Evolutionary conservation across 2,797 vertebrate genomes (phyloP).

Genomic region (Melanogrammus aeglefinus): DNA sequence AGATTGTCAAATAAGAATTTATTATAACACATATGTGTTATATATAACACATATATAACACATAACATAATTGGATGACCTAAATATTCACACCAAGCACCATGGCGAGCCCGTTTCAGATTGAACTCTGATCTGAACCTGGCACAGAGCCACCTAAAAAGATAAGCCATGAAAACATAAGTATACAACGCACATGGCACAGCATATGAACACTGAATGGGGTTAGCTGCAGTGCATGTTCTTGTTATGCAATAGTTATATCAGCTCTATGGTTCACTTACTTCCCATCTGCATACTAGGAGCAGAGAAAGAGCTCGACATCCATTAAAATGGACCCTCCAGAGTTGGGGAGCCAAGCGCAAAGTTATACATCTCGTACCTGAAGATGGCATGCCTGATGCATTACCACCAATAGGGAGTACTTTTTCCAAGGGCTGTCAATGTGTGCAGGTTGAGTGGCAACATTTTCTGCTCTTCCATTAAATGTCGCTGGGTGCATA

Average conservation of each 20-base stretch:
- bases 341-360: neutral
- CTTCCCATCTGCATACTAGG: conserved; percentile 5
- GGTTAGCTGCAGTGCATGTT: conserved; percentile 44
- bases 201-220: conserved; percentile 33
- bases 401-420: neutral
- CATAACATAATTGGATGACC: conserved; percentile 50
- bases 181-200: neutral
- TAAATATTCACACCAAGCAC: conserved; percentile 46
- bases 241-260: conserved; percentile 50
- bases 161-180: conserved; percentile 14
- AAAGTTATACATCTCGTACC: neutral
- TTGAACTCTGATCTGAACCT: conserved; percentile 37
- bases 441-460: neutral
- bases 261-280: conserved; percentile 18
- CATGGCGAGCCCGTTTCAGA: conserved; percentile 27
- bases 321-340: conserved; percentile 21
- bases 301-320: neutral
- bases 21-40: too few species aligned
- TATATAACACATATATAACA: too few species aligned
- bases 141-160: conserved; percentile 12
- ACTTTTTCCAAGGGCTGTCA: neutral
- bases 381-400: neutral
- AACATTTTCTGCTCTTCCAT: neutral
- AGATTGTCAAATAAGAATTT: neutral
- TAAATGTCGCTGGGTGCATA: neutral